Base-by-base conservation (phyloP, 2,113 vertebrate species). In the Nibea albiflora region DNA sequence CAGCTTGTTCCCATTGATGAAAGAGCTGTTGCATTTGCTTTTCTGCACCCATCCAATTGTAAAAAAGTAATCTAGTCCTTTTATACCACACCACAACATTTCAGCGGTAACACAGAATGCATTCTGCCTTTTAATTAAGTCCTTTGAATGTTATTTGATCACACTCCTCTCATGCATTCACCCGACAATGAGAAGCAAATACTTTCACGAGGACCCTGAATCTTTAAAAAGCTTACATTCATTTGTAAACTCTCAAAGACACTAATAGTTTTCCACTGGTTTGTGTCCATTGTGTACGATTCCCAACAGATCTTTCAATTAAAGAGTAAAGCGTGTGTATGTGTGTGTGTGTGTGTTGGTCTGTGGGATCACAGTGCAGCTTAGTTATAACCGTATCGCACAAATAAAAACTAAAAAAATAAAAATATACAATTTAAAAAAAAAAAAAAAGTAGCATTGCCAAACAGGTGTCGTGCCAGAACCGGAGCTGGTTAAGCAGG, bases 251-350 rank as follows among this genome's bases (percentile, higher is more conserved):
- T 66, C 44, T 57, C 39, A 47, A 24, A 65, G 63, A 10, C 35
- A 11, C 24, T 50, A 31, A 52, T 19, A 44, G 1, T 28, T 15
- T 31, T 72, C 17, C 53, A 24, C 49, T 15, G 26, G 35, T 20
- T 22, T 53, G 6, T 6, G 35, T 68, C 73, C 15, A 15, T 47
- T 49, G 14, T 47, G 56, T 28, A 28, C 6, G 1, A 12, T 26
- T 77, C 49, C 5, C 22, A 19, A 39, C 26, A 68, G 35, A 64
- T 63, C 10, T 7, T 73, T 68, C 44, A 61, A 81, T 76, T 62
- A 76, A 62, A 64, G 11, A 39, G 10, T 24, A 24, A 49, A 49
- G 35, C 0, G 35, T 35, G 35, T 44, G 28, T 53, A 6, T 52
- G 19, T n/a, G 19, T 53, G 3, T n/a, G 19, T 20, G 20, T 53